Conservation (phyloP, 2,113 vertebrate species). For the Muntiacus reevesi region DNA sequence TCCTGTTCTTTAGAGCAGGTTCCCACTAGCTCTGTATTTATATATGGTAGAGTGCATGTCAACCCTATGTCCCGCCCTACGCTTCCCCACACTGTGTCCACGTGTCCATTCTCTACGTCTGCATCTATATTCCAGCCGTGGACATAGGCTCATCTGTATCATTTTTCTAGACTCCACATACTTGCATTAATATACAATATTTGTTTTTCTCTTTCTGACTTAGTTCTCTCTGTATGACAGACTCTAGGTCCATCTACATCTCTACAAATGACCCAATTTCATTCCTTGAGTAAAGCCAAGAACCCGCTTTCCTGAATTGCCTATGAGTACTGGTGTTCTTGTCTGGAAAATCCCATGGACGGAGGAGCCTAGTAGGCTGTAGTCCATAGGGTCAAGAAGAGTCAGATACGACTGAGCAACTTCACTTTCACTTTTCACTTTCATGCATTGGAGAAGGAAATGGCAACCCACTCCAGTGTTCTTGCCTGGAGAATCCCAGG, state of each 20-base stretch:
- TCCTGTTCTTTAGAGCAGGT: background rate
- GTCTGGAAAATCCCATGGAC: no score
- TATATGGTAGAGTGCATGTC: background rate
- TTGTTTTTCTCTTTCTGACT: background rate
- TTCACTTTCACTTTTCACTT: no score
- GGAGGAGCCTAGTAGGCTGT: no score
- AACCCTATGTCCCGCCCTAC: background rate
- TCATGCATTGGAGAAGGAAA: no score
- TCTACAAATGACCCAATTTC: background rate
- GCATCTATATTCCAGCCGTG: background rate
- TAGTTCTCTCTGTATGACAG: background rate
- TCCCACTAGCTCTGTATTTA: background rate
- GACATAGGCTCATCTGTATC: background rate
- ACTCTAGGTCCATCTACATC: background rate
- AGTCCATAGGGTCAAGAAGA: no score
- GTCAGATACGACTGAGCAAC: no score
- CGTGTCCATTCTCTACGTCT: background rate
- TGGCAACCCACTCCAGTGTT: no score
- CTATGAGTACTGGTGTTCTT: background rate
- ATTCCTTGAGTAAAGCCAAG: background rate
- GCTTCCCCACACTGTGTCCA: background rate
- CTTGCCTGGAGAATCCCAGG: no score
- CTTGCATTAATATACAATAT: background rate
- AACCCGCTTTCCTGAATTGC: background rate
- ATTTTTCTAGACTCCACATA: background rate